A percentile compares a stretch with the other conserved stretches of the same genome.
phyloP scores from a whole-genome alignment of 1,140 invertebrate species.

The Chrysopa pallens region DNA sequence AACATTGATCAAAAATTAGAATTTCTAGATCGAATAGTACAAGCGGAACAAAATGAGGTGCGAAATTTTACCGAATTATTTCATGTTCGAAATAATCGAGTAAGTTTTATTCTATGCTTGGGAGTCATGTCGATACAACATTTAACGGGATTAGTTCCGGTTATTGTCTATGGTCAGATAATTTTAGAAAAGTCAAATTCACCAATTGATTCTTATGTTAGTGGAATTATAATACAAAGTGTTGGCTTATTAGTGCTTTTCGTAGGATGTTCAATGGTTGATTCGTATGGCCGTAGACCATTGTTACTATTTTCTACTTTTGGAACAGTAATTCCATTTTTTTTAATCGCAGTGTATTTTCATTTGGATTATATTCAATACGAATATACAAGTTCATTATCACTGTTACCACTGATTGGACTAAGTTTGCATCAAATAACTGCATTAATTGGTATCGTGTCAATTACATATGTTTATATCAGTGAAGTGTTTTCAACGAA shows the following conservation, averaged over 20 bases:
- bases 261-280: slow-evolving; percentile 57
- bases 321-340: not conserved
- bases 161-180: slow-evolving; percentile 40
- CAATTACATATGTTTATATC: slow-evolving; percentile 8
- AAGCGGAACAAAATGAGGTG: slow-evolving; percentile 10
- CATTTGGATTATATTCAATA: not conserved
- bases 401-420: slow-evolving; percentile 9
- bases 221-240: slow-evolving; percentile 29
- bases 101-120: slow-evolving; percentile 26
- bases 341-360: not conserved
- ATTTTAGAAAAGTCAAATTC: slow-evolving; percentile 24
- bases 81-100: slow-evolving; percentile 19
- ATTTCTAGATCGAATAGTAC: slow-evolving; percentile 12
- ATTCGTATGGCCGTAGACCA: slow-evolving; percentile 53
- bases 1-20: slow-evolving; percentile 53
- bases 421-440: slow-evolving; percentile 10
- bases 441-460: slow-evolving; percentile 11
- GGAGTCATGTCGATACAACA: slow-evolving; percentile 35
- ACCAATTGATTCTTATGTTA: slow-evolving; percentile 17
- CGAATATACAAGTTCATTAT: not conserved
- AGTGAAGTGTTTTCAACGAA: slow-evolving; percentile 15
- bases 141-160: slow-evolving; percentile 36
- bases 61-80: slow-evolving; percentile 24
- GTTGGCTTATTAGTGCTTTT: slow-evolving; percentile 56
- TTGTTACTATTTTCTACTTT: not conserved